A percentile compares a stretch with the other conserved stretches of the same genome.
phyloP scores from a whole-genome alignment of 2,888 invertebrate genomes.

The Amaurobius ferox region DNA sequence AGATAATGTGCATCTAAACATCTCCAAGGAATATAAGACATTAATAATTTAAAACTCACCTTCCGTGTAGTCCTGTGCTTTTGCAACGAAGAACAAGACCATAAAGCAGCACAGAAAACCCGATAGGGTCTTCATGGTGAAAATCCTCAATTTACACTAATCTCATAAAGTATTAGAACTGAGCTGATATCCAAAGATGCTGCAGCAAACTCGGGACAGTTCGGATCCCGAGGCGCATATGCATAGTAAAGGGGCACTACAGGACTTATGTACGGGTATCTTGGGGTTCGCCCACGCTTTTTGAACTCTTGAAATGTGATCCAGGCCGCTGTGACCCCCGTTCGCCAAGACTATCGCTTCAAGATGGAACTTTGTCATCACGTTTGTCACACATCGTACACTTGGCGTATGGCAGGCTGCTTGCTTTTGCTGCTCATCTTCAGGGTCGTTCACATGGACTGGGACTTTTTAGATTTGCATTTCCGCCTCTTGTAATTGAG shows the following conservation, averaged over 20 bases:
- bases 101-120: slow-evolving; percentile 43
- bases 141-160: not conserved
- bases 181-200: slow-evolving; percentile 18
- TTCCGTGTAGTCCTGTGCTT: slow-evolving; percentile 56
- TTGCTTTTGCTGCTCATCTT: not conserved
- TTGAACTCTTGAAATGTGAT: slow-evolving; percentile 37
- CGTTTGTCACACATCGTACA: slow-evolving; percentile 16
- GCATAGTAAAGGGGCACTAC: slow-evolving; percentile 21
- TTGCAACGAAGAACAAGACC: not conserved
- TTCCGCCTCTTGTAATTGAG: not conserved
- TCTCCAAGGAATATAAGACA: too few relatives aligned
- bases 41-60: slow-evolving; percentile 20
- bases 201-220: not conserved
- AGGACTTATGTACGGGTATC: slow-evolving; percentile 51
- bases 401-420: not conserved
- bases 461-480: slow-evolving; percentile 8
- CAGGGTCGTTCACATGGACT: slow-evolving; percentile 22
- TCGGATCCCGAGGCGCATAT: slow-evolving; percentile 4
- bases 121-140: slow-evolving; percentile 44
- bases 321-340: slow-evolving; percentile 41
- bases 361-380: slow-evolving; percentile 56
- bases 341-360: slow-evolving; percentile 48
- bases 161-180: slow-evolving; percentile 20
- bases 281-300: slow-evolving; percentile 30
- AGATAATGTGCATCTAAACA: too few relatives aligned